Evolutionary conservation across 2,113 vertebrate genomes (phyloP).

Genomic region (Poecilia latipinna): DNA sequence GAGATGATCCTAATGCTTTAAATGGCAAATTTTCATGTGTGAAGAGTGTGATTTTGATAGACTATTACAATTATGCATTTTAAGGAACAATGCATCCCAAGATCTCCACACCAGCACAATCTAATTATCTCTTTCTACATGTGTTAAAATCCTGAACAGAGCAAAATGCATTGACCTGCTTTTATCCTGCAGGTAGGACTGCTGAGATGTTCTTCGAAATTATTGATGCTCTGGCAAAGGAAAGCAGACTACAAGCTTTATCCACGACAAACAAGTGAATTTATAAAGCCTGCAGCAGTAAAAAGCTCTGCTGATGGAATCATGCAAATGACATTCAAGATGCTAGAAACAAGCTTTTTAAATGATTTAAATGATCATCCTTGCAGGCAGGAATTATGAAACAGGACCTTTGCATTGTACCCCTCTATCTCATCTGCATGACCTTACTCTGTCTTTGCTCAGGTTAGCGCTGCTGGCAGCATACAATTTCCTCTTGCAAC

Average conservation of each 20-base stretch:
- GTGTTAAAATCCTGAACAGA: constrained; percentile 22
- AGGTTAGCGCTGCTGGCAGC: constrained; percentile 79
- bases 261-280: constrained; percentile 10
- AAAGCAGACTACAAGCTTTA: constrained; percentile 19
- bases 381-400: constrained; percentile 32
- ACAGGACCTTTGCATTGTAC: constrained; percentile 25
- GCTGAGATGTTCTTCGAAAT: constrained; percentile 24
- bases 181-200: constrained; percentile 22
- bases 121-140: background rate
- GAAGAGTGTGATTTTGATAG: background rate
- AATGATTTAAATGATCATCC: constrained; percentile 15
- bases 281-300: constrained; percentile 14
- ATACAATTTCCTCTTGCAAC: constrained; percentile 81
- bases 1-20: background rate
- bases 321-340: constrained; percentile 21
- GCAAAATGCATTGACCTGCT: constrained; percentile 5
- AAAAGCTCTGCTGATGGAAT: constrained; percentile 1
- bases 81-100: background rate
- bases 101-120: background rate
- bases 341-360: constrained; percentile 7
- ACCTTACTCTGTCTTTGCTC: constrained; percentile 78
- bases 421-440: constrained; percentile 55
- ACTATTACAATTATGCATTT: too few relatives aligned
- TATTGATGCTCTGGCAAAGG: constrained; percentile 18
- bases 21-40: background rate